Evolutionary conservation across 2,797 vertebrate genomes (phyloP).

Genomic region (Oreochromis mossambicus): DNA sequence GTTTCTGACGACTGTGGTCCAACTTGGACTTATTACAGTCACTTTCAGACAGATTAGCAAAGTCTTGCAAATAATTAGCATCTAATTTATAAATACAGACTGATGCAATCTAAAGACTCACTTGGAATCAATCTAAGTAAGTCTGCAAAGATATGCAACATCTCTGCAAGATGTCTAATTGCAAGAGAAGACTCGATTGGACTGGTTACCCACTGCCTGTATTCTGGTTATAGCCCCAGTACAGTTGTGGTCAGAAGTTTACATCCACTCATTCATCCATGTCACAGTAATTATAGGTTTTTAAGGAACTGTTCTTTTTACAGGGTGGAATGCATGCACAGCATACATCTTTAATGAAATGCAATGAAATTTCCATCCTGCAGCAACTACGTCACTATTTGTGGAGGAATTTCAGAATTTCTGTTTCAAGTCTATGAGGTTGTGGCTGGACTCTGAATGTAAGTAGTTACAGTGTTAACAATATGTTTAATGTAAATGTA

Average conservation of each 20-base stretch:
- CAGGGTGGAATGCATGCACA: neutral
- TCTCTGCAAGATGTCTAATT: neutral
- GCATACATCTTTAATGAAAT: neutral
- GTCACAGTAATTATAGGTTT: neutral
- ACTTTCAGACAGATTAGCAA: neutral
- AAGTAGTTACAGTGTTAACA: neutral
- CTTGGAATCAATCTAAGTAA: neutral
- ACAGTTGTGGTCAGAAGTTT: neutral
- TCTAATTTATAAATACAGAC: neutral
- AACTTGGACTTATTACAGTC: neutral
- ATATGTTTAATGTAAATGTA: neutral
- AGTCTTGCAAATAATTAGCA: neutral
- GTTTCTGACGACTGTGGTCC: neutral
- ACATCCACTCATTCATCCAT: neutral
- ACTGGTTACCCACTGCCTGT: neutral
- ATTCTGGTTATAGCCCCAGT: neutral
- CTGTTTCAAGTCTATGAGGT: neutral
- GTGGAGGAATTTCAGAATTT: accelerated
- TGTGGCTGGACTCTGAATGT: neutral
- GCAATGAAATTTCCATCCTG: neutral
- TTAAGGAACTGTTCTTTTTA: neutral
- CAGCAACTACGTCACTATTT: neutral
- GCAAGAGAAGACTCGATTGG: neutral
- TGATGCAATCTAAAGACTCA: neutral
- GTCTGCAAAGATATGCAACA: neutral